A percentile compares a stretch with the other conserved stretches of the same genome.
phyloP scores from a whole-genome alignment of 2,888 invertebrate species.

The Caenorhabditis panamensis region DNA sequence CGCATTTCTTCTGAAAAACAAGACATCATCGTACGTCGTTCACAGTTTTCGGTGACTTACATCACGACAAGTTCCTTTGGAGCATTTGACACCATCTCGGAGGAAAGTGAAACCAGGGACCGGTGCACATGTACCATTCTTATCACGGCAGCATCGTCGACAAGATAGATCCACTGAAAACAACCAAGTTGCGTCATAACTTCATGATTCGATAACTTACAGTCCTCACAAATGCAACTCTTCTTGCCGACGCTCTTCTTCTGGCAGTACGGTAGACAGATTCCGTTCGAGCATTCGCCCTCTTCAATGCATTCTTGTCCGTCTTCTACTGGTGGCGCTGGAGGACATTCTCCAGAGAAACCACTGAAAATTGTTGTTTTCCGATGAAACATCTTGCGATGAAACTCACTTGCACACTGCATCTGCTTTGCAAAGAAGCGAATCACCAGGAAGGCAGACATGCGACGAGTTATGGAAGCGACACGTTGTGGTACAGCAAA shows the following conservation, averaged over 20 bases:
- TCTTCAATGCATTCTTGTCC: conserved; percentile 91
- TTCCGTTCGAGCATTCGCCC: conserved; percentile 92
- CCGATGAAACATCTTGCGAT: not conserved
- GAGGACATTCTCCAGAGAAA: conserved; percentile 88
- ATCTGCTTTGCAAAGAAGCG: conserved; percentile 93
- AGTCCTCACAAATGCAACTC: conserved; percentile 96
- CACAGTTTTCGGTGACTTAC: conserved; percentile 28
- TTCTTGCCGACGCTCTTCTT: conserved; percentile 88
- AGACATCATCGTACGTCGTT: not conserved
- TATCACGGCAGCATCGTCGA: conserved; percentile 88
- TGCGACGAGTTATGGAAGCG: conserved; percentile 87
- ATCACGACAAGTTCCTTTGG: conserved; percentile 91
- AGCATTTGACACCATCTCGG: conserved; percentile 94
- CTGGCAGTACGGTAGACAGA: conserved; percentile 95
- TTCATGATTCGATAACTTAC: conserved; percentile 83
- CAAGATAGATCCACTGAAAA: conserved; percentile 92
- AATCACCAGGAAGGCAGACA: conserved; percentile 90
- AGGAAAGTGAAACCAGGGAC: conserved; percentile 82
- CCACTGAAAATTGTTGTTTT: conserved; percentile 85
- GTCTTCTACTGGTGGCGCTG: conserved; percentile 91
- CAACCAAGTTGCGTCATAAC: not conserved
- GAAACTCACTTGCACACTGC: conserved; percentile 83
- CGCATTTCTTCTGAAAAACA: conserved; percentile 57
- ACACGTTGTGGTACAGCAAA: conserved; percentile 91
- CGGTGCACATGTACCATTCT: conserved; percentile 82